Percentiles rank a stretch among this genome's conserved stretches.
phyloP scores from a whole-genome alignment of 2,888 invertebrate species.

The Clostera curtula region DNA sequence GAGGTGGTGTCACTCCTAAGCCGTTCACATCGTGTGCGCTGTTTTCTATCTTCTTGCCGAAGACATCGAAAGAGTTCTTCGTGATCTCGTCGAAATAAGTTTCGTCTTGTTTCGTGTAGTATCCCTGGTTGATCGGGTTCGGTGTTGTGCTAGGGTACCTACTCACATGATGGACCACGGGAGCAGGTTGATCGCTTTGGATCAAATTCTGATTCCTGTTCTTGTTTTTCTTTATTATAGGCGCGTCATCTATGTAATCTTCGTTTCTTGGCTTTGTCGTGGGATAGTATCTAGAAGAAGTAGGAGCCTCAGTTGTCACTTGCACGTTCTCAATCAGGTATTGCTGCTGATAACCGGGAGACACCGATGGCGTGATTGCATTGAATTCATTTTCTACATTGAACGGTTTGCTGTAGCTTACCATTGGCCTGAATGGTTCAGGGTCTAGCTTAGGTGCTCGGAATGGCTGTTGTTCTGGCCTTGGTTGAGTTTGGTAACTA shows the following conservation, averaged over 20 bases:
- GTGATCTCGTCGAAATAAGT: conserved; percentile 82
- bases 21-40: conserved; percentile 64
- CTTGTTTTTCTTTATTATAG: conserved; percentile 39
- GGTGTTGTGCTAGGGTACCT: conserved; percentile 66
- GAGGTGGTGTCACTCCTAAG: conserved; percentile 59
- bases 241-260: conserved; percentile 57
- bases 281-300: conserved; percentile 65
- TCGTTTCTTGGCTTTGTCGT: conserved; percentile 63
- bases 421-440: conserved; percentile 79
- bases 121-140: conserved; percentile 74
- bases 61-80: conserved; percentile 83
- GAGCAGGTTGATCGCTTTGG: conserved; percentile 49
- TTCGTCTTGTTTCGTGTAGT: conserved; percentile 80
- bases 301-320: conserved; percentile 69
- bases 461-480: conserved; percentile 62
- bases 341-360: conserved; percentile 56
- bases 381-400: conserved; percentile 61
- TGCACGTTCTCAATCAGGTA: conserved; percentile 62
- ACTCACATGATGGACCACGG: conserved; percentile 37
- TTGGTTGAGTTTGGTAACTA: conserved; percentile 78
- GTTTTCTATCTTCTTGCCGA: conserved; percentile 79
- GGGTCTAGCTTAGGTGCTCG: conserved; percentile 71
- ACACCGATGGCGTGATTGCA: conserved; percentile 53
- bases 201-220: conserved; percentile 46
- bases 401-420: conserved; percentile 72